Evolutionary conservation across 2,888 invertebrate genomes (phyloP), one percentile per base, ranked within the genome.

Genomic region (Zelleria hepariella): DNA sequence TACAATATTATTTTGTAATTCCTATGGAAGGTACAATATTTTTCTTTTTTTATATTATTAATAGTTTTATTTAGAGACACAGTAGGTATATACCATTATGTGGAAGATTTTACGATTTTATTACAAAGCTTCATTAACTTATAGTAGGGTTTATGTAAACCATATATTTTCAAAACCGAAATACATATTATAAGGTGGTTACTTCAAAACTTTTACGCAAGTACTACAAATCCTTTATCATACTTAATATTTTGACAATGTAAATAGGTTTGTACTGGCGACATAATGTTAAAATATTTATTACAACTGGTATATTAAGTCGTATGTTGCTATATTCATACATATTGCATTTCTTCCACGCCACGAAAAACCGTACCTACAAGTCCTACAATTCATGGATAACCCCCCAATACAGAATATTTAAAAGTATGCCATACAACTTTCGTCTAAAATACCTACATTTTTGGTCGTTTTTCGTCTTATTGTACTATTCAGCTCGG

Each of bases 401-500:
- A n/a, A n/a, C n/a, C n/a, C n/a, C n/a, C n/a, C n/a, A n/a, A 6
- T 5, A 42, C 42, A 2, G 1, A 23, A 2, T 23, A 21, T 23
- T 21, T 51, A 10, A 51, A 51, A 51, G 21, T 23, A 21, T 7
- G 51, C 51, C 21, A 51, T 23, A 8, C 51, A 21, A 6, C 20
- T 21, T 51, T 51, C 23, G 10, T 51, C 25, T 53, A 53, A 53
- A 53, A 25, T 24, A 53, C n/a, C n/a, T n/a, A n/a, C 15, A 24
- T 5, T 63, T 67, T 81, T 82, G 80, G 78, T 84, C 79, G 72
- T 70, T 77, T 83, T 83, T 84, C 79, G 72, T 70, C 77, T 83
- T 83, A 82, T 85, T 85, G 83, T 84, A 81, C 82, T 80, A 67
- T 76, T 78, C 77, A 80, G 78, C 75, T 67, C 72, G 59, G 49